Base-by-base conservation (phyloP, 2,797 vertebrate genomes). In the Kryptolebias ocellatus region DNA sequence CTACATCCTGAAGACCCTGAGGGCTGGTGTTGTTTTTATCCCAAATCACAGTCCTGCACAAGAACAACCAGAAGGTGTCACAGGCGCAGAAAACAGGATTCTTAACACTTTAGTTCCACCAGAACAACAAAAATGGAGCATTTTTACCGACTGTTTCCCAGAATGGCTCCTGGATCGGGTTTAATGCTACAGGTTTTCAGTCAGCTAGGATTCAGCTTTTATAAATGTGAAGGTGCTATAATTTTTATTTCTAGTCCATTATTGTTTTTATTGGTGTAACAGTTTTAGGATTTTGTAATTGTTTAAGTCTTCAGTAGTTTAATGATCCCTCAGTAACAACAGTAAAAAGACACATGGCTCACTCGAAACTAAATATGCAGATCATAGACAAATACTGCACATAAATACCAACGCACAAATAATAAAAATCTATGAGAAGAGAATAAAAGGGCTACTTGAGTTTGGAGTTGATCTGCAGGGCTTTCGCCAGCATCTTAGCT, bases 401-500 rank as follows among this genome's bases (percentile, higher is more conserved):
- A 31, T 31, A 31, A 31, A 31, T 31, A 4, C 31, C 4, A 4
- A 31, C 4, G 31, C 31, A 31, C 31, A 31, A 7, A 4, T 31
- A 31, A 31, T 24, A 24, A 31, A 4, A 31, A 31, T 4, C 31
- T 4, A 31, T 31, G 4, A 31, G 31, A 31, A 24, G 20, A 45
- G 44, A 15, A 17, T 7, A 11, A 15, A 24, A 14, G 2, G 14
- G 37, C 76, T 83, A 97, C 98, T 96, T 95, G 84, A 99, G 97
- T 76, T 99, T 99, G 63, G 96, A 97, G 93, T 99, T 99, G 87
- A 99, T 99, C 90, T 99, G 98, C 18, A 99, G 89, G 0, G 98
- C 98, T 84, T 99, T 99, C 60, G 97, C 97, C 82, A 99, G 78
- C 98, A 99, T 99, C 92, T 98, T 98, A 0, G 97, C 97, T 46